These are phyloP conservation scores for Tragelaphus strepsiceros DNA, from an alignment of 2,113 vertebrate species.

Conservation along the genomic window DNA sequence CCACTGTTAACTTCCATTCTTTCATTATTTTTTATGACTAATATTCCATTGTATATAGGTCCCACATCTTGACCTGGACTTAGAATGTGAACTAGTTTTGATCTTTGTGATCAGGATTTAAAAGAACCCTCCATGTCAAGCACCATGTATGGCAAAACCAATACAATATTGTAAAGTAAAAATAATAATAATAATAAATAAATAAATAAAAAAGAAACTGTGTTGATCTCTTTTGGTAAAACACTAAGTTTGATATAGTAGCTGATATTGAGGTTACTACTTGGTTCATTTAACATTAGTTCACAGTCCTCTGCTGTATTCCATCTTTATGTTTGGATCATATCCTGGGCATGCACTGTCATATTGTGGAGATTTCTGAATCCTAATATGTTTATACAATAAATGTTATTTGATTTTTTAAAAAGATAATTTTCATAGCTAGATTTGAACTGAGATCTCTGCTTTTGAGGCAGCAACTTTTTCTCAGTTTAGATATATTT, in stretches of 20 bases:
- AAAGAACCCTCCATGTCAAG: not conserved
- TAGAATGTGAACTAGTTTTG: not conserved
- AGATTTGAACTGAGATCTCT: not conserved
- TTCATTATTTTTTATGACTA: not conserved
- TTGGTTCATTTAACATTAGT: not conserved
- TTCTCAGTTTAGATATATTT: not conserved
- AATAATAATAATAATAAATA: too few relatives aligned
- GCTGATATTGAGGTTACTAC: not conserved
- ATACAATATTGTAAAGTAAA: too few relatives aligned
- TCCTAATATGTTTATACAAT: not conserved
- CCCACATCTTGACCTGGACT: not conserved
- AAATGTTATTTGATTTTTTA: not conserved
- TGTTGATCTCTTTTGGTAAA: not conserved
- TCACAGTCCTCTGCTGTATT: not conserved
- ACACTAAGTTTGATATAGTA: too few relatives aligned
- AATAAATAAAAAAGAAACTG: not conserved
- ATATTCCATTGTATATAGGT: not conserved
- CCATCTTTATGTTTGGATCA: not conserved
- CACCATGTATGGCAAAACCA: too few relatives aligned
- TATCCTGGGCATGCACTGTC: not conserved
- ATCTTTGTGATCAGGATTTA: not conserved
- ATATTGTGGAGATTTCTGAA: not conserved
- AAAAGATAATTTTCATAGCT: not conserved
- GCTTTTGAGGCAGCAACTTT: not conserved
- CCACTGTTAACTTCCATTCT: not conserved